Conservation (phyloP, 2,888 invertebrate genomes). For the Noctua fimbriata region DNA sequence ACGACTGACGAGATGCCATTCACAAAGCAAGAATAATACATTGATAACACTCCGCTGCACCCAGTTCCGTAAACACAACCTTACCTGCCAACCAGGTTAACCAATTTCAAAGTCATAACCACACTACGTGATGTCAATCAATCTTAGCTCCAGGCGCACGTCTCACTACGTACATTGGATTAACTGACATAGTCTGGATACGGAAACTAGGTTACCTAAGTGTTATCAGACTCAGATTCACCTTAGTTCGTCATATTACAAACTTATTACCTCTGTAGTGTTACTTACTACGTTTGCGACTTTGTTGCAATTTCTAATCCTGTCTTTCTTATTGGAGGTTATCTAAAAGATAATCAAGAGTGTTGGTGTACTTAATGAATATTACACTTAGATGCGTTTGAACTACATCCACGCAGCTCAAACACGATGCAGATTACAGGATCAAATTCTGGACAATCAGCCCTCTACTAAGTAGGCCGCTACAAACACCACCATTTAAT, state of each 20-base stretch:
- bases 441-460: not conserved
- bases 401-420: too few relatives aligned
- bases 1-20: not conserved
- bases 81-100: not conserved
- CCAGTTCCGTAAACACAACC: not conserved
- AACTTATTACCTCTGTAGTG: not conserved
- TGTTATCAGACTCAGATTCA: slow-evolving; percentile 1
- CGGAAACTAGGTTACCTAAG: slow-evolving; percentile 9
- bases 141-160: not conserved
- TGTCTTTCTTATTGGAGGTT: not conserved
- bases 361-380: not conserved
- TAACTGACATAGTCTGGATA: slow-evolving; percentile 1
- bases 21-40: not conserved
- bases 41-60: not conserved
- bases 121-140: slow-evolving; percentile 32
- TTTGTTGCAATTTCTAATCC: not conserved
- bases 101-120: slow-evolving; percentile 15
- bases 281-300: not conserved
- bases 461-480: too few relatives aligned
- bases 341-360: not conserved
- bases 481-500: too few relatives aligned
- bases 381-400: too few relatives aligned
- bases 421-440: too few relatives aligned
- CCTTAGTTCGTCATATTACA: not conserved
- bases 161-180: slow-evolving; percentile 13